Evolutionary conservation across 64 coral and sea anemone species (phyloP), one percentile per base, ranked within the genome.

Genomic region (Orbicella faveolata): DNA sequence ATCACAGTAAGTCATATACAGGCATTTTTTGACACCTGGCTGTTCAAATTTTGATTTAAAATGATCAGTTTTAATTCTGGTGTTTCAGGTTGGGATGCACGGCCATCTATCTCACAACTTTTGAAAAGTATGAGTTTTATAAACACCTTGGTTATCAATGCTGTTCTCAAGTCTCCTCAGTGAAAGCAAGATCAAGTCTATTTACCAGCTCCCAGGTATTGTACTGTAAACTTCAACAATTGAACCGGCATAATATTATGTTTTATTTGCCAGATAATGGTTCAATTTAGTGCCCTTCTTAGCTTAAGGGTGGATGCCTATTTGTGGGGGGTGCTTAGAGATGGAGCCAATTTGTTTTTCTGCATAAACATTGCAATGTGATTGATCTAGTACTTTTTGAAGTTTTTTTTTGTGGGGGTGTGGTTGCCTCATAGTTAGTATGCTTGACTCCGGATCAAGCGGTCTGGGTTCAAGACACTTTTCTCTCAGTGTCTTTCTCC

Each of bases 121-220:
- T 63, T 76, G 61, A 98, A 20, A 98, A 98, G 44, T 94, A 89
- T 53, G 85, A 94, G 81, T 98, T 98, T 61, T 98, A 98, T 88
- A 88, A 98, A 73, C 90, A 87, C 73, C 82, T 98, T 80, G 96
- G 96, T 13, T 98, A 98, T 44, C 63, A 68, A 12, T 92, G 89
- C 53, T 94, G 86, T 62, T 89, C 86, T 36, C 88, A 87, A 73
- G 93, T 98, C 11, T 90, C 96, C 52, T 89, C 93, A 81, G 73
- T 96, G 0, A 92, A 82, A 86, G 73, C 87, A 4, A 92, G 78
- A 73, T 80, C 90, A 75, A 68, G 66, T 64, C 23, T 96, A 35
- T 75, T 96, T 61, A 96, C 52, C 48, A 75, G 79, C 30, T 66
- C 83, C 8, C 94, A 96, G 94, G 94, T 96, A 16, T 30, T 77